These are phyloP conservation scores for Psittacara wagleri DNA, from an alignment of 2,113 vertebrate genomes.

Conservation along the genomic window DNA sequence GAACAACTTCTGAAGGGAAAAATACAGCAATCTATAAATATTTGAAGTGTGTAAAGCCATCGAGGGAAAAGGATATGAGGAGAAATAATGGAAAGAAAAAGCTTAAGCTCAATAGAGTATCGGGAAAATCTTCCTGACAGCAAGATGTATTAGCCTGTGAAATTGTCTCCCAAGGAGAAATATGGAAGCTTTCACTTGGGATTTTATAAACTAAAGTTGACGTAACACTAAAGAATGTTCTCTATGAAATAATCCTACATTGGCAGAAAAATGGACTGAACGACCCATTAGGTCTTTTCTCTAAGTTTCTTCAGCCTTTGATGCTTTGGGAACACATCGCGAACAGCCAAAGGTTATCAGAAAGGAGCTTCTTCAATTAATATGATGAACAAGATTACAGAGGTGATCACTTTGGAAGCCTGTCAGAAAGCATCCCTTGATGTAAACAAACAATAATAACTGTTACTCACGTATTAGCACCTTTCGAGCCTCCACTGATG, in stretches of 20 bases:
- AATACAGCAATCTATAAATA: slow-evolving; percentile 8
- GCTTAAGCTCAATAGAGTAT: slow-evolving; percentile 5
- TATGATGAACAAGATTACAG: slow-evolving; percentile 13
- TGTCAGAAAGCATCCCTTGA: background rate
- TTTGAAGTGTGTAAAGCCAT: background rate
- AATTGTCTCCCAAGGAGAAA: slow-evolving; percentile 30
- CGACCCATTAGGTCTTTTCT: background rate
- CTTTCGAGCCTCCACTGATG: background rate
- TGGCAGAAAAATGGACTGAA: background rate
- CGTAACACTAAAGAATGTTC: slow-evolving; percentile 30
- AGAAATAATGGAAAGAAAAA: slow-evolving; percentile 43
- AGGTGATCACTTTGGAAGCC: background rate
- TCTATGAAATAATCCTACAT: slow-evolving; percentile 28
- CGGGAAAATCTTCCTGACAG: background rate
- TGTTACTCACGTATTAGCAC: background rate
- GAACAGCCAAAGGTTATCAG: background rate
- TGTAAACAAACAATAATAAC: background rate
- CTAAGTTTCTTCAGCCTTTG: background rate
- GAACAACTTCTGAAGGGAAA: background rate
- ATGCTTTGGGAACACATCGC: background rate
- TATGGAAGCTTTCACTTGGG: slow-evolving; percentile 36
- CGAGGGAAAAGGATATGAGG: background rate
- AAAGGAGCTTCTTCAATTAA: slow-evolving; percentile 13
- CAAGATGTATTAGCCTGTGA: slow-evolving; percentile 27
- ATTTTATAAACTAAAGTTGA: slow-evolving; percentile 56